These are phyloP conservation scores for Mantis religiosa DNA, from an alignment of 2,888 invertebrate species.

Conservation along the genomic window DNA sequence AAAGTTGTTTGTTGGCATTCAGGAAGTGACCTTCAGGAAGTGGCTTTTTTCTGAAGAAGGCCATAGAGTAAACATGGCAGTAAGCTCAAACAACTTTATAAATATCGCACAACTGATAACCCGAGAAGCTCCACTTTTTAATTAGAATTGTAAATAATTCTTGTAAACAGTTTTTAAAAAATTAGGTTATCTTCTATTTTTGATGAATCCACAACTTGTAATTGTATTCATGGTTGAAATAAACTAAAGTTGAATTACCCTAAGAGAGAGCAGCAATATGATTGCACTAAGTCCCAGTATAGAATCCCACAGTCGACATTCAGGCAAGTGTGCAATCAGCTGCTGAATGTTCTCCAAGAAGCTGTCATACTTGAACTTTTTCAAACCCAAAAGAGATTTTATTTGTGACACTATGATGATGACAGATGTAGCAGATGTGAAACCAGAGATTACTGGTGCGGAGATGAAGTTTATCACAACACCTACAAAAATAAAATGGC, in stretches of 20 bases:
- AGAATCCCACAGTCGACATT: slow-evolving; percentile 58
- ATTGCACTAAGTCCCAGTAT: slow-evolving; percentile 63
- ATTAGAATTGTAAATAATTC: no score
- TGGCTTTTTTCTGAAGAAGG: no score
- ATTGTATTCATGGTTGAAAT: no score
- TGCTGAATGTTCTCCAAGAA: slow-evolving; percentile 56
- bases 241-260: slow-evolving; percentile 61
- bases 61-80: no score
- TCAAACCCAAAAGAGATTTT: slow-evolving; percentile 67
- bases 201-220: no score
- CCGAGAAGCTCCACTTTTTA: no score
- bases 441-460: slow-evolving; percentile 75
- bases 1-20: no score
- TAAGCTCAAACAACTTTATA: no score
- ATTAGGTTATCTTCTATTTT: no score
- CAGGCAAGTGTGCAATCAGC: slow-evolving; percentile 48
- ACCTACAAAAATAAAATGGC: slow-evolving; percentile 50
- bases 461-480: slow-evolving; percentile 83
- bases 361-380: slow-evolving; percentile 60
- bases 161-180: no score
- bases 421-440: slow-evolving; percentile 78
- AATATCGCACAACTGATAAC: no score
- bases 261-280: slow-evolving; percentile 58
- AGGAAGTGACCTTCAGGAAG: no score
- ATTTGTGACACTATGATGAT: slow-evolving; percentile 61